Evolutionary conservation across 2,888 invertebrate species (phyloP), one percentile per base, ranked within the genome.

Genomic region (Encarsia formosa): DNA sequence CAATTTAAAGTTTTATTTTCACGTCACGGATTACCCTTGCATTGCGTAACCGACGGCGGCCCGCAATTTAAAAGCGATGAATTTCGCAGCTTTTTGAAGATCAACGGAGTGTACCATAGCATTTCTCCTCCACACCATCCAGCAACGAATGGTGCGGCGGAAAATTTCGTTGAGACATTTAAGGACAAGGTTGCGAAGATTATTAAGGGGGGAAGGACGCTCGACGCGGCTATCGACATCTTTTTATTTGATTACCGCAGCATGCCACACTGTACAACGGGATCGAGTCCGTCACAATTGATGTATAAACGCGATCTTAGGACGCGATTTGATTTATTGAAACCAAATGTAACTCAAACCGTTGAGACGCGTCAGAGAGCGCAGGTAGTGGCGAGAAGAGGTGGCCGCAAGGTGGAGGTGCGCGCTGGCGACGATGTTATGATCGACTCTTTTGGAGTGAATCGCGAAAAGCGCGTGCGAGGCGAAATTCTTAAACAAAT

Each of bases 241-340:
- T 61, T 59, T 35, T 16, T 57, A 22, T 52, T 18, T 3, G 61
- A 61, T 47, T 61, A 60, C 23, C 23, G 59, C 2, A 50, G 46
- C 15, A 51, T 50, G 6, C 29, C 39, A 20, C 55, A 60, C 35
- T 44, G 51, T 32, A 57, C 59, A 0, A 59, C 56, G 2, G 29
- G 54, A 0, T 50, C 34, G 40, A 58, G 38, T 9, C 59, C 59
- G 11, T 53, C 59, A 15, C 32, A 31, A 5, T 8, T 58, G 13
- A 53, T 60, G 53, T 61, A 43, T 16, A 49, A 53, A 1, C 39
- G 59, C 9, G 59, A 60, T 1, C 20, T 59, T 13, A 40, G 57
- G 46, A 57, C 61, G 24, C 37, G 59, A n/a, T 61, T 60, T 32
- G 59, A 60, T 42, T 18, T 49, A 5, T 20, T 46, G 5, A 26